These are phyloP conservation scores for Spodoptera littoralis DNA, from an alignment of 2,888 invertebrate genomes.

Conservation along the genomic window DNA sequence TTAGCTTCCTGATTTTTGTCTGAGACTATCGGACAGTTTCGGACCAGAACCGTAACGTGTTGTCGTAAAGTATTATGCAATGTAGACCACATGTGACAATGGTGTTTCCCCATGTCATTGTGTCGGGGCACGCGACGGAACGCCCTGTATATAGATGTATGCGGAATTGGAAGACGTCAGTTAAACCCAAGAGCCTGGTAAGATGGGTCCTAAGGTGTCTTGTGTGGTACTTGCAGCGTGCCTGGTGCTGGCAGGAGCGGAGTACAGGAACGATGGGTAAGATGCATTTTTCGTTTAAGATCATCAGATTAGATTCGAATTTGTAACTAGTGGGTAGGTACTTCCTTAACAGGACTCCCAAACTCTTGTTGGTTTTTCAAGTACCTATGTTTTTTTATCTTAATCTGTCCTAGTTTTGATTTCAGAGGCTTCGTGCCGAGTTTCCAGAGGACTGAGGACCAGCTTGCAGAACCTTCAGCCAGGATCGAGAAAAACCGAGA, in stretches of 20 bases:
- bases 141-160: conserved; percentile 81
- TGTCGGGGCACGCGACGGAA: conserved; percentile 79
- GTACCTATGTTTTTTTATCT: neutral
- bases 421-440: conserved; percentile 84
- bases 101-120: conserved; percentile 85
- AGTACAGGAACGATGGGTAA: conserved; percentile 82
- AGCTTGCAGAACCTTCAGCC: conserved; percentile 83
- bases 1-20: conserved; percentile 64
- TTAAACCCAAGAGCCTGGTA: conserved; percentile 62
- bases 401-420: conserved; percentile 68
- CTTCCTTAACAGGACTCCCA: no score
- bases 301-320: no score
- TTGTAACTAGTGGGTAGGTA: no score
- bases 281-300: conserved; percentile 32
- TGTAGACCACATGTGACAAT: conserved; percentile 69
- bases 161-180: conserved; percentile 72
- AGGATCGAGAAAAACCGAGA: conserved; percentile 77
- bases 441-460: conserved; percentile 81
- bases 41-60: conserved; percentile 65
- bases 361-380: neutral
- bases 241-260: conserved; percentile 61
- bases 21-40: conserved; percentile 66
- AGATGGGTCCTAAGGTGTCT: conserved; percentile 71
- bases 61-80: conserved; percentile 76
- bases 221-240: conserved; percentile 51